Evolutionary conservation across 1,140 invertebrate species (phyloP).

Genomic region (Ceratitis capitata): DNA sequence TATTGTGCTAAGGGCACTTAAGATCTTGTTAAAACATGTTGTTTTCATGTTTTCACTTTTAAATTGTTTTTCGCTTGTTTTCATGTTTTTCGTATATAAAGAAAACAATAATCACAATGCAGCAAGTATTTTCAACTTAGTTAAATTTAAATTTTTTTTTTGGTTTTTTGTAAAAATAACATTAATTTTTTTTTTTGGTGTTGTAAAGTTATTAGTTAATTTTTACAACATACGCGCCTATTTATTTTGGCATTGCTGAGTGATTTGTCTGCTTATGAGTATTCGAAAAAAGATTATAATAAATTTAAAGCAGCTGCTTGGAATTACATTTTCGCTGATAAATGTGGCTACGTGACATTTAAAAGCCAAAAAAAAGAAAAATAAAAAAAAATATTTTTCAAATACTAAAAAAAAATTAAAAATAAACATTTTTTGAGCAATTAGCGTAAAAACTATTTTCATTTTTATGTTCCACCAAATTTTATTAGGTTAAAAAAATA

Average conservation of each 20-base stretch:
- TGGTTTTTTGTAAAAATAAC: not conserved
- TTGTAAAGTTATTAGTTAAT: not conserved
- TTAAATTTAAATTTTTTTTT: not conserved
- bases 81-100: not conserved
- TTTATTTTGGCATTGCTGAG: not conserved
- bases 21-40: constrained; percentile 20
- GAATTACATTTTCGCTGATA: too few species aligned
- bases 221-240: not conserved
- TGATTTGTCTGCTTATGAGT: not conserved
- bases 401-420: too few species aligned
- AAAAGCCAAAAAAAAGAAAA: too few species aligned
- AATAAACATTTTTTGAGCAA: too few species aligned
- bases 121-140: not conserved
- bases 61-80: not conserved
- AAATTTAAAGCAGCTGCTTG: not conserved
- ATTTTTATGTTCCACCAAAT: too few species aligned
- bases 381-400: too few species aligned
- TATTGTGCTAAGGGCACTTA: not conserved
- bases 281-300: not conserved
- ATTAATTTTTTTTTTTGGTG: not conserved
- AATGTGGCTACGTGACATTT: too few species aligned
- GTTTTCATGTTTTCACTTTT: constrained; percentile 12
- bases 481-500: too few species aligned
- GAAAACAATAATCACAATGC: constrained; percentile 14
- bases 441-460: too few species aligned